A percentile compares a stretch with the other conserved stretches of the same genome.
phyloP scores from a whole-genome alignment of 2,113 vertebrate species.

The Ailurus styani region DNA sequence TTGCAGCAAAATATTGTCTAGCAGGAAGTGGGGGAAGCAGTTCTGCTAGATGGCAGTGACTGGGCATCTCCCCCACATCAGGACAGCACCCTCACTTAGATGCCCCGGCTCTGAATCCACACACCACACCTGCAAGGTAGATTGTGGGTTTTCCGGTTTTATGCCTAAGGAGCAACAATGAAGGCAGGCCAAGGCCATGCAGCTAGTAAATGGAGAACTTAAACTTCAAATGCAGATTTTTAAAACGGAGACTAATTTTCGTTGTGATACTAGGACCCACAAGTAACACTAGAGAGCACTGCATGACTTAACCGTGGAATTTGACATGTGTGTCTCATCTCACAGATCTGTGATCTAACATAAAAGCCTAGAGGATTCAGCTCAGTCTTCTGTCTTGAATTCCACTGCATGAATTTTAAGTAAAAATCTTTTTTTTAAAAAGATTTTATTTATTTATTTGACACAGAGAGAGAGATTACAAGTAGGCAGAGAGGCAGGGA shows the following conservation, averaged over 20 bases:
- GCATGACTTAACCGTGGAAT: neutral
- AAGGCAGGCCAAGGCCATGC: neutral
- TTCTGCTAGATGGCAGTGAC: neutral
- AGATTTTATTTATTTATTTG: no score
- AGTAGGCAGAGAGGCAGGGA: no score
- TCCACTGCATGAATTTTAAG: neutral
- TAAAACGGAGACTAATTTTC: neutral
- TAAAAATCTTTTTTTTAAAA: no score
- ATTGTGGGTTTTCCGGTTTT: neutral
- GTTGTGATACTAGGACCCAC: neutral
- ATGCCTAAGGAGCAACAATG: neutral
- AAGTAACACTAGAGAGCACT: neutral
- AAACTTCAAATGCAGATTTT: neutral
- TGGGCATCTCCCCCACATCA: neutral
- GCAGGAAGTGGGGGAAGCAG: neutral
- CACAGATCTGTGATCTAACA: neutral
- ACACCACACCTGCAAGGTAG: neutral
- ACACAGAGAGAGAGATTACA: no score
- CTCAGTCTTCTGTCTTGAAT: neutral
- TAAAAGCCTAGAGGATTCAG: neutral
- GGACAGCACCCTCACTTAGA: neutral
- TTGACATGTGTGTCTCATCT: neutral
- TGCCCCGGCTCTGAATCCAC: neutral
- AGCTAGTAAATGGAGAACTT: neutral
- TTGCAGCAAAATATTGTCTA: neutral